Evolutionary conservation across 2,113 vertebrate genomes (phyloP), one percentile per base, ranked within the genome.

Genomic region (Megalops atlanticus): DNA sequence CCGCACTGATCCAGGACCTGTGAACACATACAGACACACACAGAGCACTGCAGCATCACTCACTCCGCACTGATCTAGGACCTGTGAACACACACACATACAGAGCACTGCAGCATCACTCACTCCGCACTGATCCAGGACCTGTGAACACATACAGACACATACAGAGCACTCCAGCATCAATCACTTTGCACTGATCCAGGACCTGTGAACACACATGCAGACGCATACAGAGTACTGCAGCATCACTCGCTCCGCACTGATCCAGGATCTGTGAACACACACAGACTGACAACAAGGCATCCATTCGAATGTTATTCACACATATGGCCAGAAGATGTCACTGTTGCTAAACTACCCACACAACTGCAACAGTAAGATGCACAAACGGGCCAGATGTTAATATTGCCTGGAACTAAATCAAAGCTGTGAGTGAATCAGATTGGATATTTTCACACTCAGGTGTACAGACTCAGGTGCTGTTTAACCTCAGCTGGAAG

Each of bases 401-500:
- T n/a, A n/a, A n/a, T n/a, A n/a, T n/a, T n/a, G n/a, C n/a, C n/a
- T n/a, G n/a, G n/a, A n/a, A n/a, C n/a, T n/a, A n/a, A n/a, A n/a
- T n/a, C n/a, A n/a, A n/a, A n/a, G n/a, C n/a, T n/a, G n/a, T n/a
- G n/a, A n/a, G n/a, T n/a, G n/a, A n/a, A n/a, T n/a, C n/a, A n/a
- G n/a, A n/a, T n/a, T n/a, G n/a, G n/a, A n/a, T n/a, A n/a, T n/a
- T n/a, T n/a, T n/a, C n/a, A n/a, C n/a, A n/a, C n/a, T n/a, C n/a
- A n/a, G n/a, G n/a, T n/a, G n/a, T n/a, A n/a, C n/a, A n/a, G n/a
- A n/a, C n/a, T n/a, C n/a, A n/a, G n/a, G n/a, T n/a, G 96, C 38
- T 94, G 92, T 84, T 97, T 97, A 85, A 97, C 95, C 92, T 97
- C n/a, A n/a, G 96, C 52, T 96, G 94, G 84, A 93, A 96, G 14